Percentiles rank a stretch among this genome's conserved stretches.
phyloP scores from a whole-genome alignment of 2,888 invertebrate species.

The Eupeodes latifasciatus region DNA sequence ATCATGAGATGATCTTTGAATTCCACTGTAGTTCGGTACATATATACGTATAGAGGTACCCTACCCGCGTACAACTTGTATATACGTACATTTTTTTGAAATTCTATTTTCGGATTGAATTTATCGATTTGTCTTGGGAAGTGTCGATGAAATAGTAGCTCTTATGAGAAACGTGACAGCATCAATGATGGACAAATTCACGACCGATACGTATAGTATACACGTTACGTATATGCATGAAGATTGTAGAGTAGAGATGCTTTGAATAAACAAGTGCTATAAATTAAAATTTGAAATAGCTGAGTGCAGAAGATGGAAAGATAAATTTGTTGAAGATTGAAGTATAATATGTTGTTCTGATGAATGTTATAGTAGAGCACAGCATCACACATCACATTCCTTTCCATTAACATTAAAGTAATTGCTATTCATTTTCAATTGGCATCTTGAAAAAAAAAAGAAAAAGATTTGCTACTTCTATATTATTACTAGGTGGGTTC shows the following conservation, averaged over 20 bases:
- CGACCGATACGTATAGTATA: conserved; percentile 76
- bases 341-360: conserved; percentile 4
- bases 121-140: conserved; percentile 73
- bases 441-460: neutral
- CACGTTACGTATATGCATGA: neutral
- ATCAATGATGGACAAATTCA: conserved; percentile 80
- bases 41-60: too few species aligned
- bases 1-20: neutral
- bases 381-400: conserved; percentile 11
- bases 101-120: conserved; percentile 68
- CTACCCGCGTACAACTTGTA: neutral
- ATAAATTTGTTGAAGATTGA: conserved; percentile 51
- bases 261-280: conserved; percentile 72
- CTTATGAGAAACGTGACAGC: conserved; percentile 73
- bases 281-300: conserved; percentile 71
- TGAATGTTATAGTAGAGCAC: conserved; percentile 3
- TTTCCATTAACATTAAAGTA: conserved; percentile 48
- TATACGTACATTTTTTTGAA: neutral
- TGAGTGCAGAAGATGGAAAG: conserved; percentile 38
- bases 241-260: conserved; percentile 4
- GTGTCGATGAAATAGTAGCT: conserved; percentile 73
- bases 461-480: neutral
- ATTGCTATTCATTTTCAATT: conserved; percentile 35
- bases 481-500: neutral
- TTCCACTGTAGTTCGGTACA: neutral